phyloP scores from a whole-genome alignment of 2,888 invertebrate genomes.

The Drosophila acutilabella region DNA sequence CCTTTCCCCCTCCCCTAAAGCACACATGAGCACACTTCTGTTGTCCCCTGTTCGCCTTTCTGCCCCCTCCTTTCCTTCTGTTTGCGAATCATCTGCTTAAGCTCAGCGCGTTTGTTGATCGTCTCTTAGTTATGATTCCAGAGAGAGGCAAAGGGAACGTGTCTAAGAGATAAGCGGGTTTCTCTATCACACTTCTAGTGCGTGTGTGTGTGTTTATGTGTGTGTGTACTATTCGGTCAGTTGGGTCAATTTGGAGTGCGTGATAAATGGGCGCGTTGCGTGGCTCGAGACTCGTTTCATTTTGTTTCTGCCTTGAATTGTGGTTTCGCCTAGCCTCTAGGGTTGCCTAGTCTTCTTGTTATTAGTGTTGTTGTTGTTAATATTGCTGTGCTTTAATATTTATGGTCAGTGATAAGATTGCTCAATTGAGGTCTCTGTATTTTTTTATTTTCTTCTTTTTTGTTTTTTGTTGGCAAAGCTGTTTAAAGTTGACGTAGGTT shows the following conservation, averaged over 20 bases:
- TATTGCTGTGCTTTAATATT: constrained; percentile 58
- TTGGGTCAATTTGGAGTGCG: constrained; percentile 73
- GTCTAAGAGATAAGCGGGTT: neutral
- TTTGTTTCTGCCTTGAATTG: constrained; percentile 35
- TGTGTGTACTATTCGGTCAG: constrained; percentile 58
- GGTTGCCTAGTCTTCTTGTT: constrained; percentile 22
- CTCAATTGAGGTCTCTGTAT: constrained; percentile 66
- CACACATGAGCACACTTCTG: neutral
- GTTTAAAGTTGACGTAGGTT: constrained; percentile 76
- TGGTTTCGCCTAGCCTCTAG: constrained; percentile 27
- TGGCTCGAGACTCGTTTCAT: constrained; percentile 60
- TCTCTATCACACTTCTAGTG: constrained; percentile 54
- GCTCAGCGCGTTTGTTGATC: constrained; percentile 51
- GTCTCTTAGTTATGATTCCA: constrained; percentile 44
- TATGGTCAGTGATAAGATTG: constrained; percentile 77
- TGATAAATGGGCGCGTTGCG: constrained; percentile 77
- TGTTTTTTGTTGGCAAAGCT: constrained; percentile 39
- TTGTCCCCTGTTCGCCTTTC: neutral
- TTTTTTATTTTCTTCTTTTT: neutral
- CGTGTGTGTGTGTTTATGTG: constrained; percentile 21
- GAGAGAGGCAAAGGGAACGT: constrained; percentile 35
- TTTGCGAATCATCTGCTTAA: constrained; percentile 52
- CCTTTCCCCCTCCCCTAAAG: neutral
- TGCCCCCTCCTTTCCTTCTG: neutral
- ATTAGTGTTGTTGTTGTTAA: constrained; percentile 41